phyloP scores from a whole-genome alignment of 2,888 invertebrate species.

The Tachystola acroxantha region DNA sequence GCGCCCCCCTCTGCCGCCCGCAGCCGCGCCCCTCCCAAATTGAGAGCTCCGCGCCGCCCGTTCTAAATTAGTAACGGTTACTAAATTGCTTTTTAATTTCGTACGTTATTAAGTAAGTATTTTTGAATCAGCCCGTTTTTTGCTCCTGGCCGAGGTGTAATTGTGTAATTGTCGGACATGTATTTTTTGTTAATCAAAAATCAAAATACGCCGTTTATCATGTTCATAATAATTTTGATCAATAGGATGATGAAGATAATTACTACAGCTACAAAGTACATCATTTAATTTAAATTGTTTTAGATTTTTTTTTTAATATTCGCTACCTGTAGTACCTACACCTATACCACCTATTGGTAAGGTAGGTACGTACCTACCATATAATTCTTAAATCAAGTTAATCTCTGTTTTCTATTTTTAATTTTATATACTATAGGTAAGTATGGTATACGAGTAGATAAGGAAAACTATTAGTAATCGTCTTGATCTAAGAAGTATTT shows the following conservation, averaged over 20 bases:
- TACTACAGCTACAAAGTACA: not conserved
- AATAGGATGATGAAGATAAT: not conserved
- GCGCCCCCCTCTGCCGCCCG: slow-evolving; percentile 25
- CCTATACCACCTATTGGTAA: too few relatives aligned
- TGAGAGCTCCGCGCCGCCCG: slow-evolving; percentile 60
- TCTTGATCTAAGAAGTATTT: too few relatives aligned
- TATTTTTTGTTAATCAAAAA: slow-evolving; percentile 13
- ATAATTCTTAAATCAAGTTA: too few relatives aligned
- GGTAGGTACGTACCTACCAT: too few relatives aligned
- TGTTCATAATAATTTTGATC: not conserved
- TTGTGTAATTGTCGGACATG: slow-evolving; percentile 17
- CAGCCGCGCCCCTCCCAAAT: slow-evolving; percentile 56
- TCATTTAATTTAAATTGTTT: too few relatives aligned
- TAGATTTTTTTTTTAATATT: too few relatives aligned
- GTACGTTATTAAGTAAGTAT: slow-evolving; percentile 59
- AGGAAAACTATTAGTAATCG: too few relatives aligned
- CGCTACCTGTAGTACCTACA: too few relatives aligned
- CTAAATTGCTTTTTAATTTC: slow-evolving; percentile 76
- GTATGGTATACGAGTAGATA: too few relatives aligned
- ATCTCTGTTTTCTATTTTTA: too few relatives aligned
- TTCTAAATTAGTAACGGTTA: slow-evolving; percentile 74
- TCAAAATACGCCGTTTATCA: not conserved
- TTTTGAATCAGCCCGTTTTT: slow-evolving; percentile 35
- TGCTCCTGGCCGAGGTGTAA: slow-evolving; percentile 14
- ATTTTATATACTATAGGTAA: too few relatives aligned